Base-by-base conservation (phyloP, 2,888 invertebrate genomes). In the Hyposoter dolosus region DNA sequence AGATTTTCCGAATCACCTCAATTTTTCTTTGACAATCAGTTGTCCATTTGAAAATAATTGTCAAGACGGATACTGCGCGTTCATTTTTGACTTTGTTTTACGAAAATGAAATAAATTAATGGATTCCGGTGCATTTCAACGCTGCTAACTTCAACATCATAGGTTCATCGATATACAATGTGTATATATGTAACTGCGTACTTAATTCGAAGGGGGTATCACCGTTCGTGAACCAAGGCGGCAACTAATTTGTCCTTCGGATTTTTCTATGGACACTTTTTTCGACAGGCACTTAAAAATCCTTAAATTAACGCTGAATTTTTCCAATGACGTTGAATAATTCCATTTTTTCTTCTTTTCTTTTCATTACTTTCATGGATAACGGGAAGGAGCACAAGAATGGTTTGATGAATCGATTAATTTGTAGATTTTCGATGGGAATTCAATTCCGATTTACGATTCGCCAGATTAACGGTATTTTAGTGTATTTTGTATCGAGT, bases 401-500 rank as follows among this genome's bases (percentile, higher is more conserved):
- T 53, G 75, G 50, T 50, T 63, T 40, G 45, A 82, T 45, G 19
- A 56, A 85, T 85, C 79, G 65, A 35, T 75, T 50, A 76, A 69
- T 75, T 75, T 69, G 68, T 50, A 63, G 82, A 79, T 56, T 85
- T 85, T 83, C 82, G 28, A 82, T 79, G 71, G 66, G 60, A 76
- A 78, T 80, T 56, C 65, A 80, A 71, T 76, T 83, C 72, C 85
- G 65, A 35, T 45, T 63, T 71, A 71, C 45, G 19, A 12, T 53
- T 47, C 35, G 15, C 23, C 28, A 79, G 83, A 23, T 69, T 53
- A 32, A 32, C 12, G 69, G 28, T 75, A 68, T 68, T 74, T 81
- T 75, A 86, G 79, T 85, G 88, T 80, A 89, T 83, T 85, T 88
- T 88, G 50, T 90, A 89, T 43, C 90, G 89, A 88, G 88, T 88